Conservation (phyloP, 2,113 vertebrate species). For the Stegostoma tigrinum region DNA sequence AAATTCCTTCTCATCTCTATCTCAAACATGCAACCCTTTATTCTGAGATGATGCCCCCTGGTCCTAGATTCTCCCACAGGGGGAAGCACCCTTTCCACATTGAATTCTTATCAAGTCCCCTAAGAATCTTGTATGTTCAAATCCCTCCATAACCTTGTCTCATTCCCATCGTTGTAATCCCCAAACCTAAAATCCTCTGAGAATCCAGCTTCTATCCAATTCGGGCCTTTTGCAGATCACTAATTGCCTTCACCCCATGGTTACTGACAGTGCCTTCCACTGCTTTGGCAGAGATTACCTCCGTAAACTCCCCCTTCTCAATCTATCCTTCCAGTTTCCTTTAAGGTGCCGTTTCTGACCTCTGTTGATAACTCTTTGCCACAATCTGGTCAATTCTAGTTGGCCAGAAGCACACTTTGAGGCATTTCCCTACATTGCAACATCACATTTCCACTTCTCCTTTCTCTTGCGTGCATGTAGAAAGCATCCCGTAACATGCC, state of each 20-base stretch:
- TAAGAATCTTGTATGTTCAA: not conserved
- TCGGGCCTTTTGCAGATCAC: not conserved
- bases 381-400: not conserved
- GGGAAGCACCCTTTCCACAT: no score
- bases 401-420: not conserved
- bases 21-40: no score
- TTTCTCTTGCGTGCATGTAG: not conserved
- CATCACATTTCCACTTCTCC: not conserved
- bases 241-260: not conserved
- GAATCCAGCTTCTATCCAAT: not conserved
- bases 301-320: not conserved
- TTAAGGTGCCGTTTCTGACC: not conserved
- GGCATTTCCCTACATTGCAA: not conserved
- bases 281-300: not conserved
- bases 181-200: not conserved
- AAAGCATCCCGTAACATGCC: not conserved
- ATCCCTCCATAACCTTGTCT: not conserved
- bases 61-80: no score
- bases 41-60: no score
- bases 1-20: no score
- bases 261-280: not conserved
- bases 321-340: not conserved
- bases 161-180: not conserved
- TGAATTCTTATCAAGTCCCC: no score
- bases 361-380: not conserved